Evolutionary conservation across 2,113 vertebrate genomes (phyloP).

Genomic region (Todiramphus saurophagus): DNA sequence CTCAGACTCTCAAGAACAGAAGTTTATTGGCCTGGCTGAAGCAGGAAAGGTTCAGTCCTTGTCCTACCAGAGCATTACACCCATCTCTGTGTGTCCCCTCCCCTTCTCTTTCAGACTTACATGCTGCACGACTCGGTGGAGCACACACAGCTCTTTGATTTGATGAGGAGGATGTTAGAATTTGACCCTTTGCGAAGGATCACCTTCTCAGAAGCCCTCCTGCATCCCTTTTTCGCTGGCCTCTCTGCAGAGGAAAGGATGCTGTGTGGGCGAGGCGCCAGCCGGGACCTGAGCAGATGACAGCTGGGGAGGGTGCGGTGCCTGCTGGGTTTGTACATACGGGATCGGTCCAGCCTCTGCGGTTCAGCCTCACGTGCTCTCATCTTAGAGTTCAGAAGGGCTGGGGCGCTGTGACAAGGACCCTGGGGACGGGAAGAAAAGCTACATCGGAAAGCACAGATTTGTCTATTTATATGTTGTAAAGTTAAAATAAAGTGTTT

Average conservation of each 20-base stretch:
- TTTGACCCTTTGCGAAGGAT: slow-evolving; percentile 88
- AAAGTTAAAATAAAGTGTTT: slow-evolving; percentile 87
- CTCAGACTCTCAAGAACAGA: rapidly evolving
- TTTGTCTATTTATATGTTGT: slow-evolving; percentile 85
- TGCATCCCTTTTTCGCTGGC: slow-evolving; percentile 86
- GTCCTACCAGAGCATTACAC: too few species aligned
- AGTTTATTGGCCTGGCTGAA: not conserved
- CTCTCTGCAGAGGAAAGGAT: slow-evolving; percentile 76
- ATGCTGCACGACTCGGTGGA: slow-evolving; percentile 83
- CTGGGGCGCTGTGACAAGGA: not conserved
- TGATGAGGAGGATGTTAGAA: slow-evolving; percentile 91
- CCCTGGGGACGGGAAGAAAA: slow-evolving; percentile 1
- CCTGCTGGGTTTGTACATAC: not conserved
- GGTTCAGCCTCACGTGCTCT: not conserved
- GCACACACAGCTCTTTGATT: slow-evolving; percentile 89
- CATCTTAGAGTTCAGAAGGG: not conserved
- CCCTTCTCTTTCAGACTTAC: slow-evolving; percentile 80
- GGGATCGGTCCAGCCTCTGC: not conserved
- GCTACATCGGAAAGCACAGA: slow-evolving; percentile 78
- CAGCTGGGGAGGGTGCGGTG: not conserved
- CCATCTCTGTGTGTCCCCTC: not conserved
- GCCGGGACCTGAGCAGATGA: slow-evolving; percentile 82
- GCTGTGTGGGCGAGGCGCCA: slow-evolving; percentile 58
- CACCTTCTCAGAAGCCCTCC: slow-evolving; percentile 86
- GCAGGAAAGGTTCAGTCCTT: not conserved